Evolutionary conservation across 2,888 invertebrate genomes (phyloP).

Genomic region (Argyresthia goedartella): DNA sequence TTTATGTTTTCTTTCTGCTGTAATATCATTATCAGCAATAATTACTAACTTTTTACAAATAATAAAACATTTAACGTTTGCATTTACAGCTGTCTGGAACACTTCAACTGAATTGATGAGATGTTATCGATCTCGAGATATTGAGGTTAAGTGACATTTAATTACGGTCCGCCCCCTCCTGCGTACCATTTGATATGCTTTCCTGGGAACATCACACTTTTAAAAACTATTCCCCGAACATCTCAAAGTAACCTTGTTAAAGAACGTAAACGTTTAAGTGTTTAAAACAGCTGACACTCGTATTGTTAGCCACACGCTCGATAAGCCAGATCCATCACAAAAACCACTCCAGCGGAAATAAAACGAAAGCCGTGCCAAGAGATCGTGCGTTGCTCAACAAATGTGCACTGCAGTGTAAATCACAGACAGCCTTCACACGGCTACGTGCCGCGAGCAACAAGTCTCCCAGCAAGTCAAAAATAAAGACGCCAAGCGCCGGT

Average conservation of each 20-base stretch:
- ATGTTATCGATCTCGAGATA: neutral
- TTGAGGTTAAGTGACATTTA: slow-evolving; percentile 2
- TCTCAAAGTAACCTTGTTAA: too few species aligned
- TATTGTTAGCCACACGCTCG: too few species aligned
- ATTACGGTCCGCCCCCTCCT: neutral
- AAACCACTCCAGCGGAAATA: slow-evolving; percentile 19
- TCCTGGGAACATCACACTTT: neutral
- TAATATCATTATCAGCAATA: neutral
- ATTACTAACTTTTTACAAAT: neutral
- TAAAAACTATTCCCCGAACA: neutral
- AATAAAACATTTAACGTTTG: neutral
- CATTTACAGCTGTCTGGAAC: neutral
- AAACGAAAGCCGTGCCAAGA: slow-evolving; percentile 34
- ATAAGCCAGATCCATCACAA: neutral
- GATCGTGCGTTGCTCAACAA: slow-evolving; percentile 19
- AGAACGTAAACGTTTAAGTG: too few species aligned
- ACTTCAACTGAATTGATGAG: neutral
- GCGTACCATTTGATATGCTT: neutral
- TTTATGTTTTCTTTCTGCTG: too few species aligned
- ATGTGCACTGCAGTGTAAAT: slow-evolving; percentile 23
- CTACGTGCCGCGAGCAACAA: slow-evolving; percentile 38
- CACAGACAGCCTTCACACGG: slow-evolving; percentile 27
- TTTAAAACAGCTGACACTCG: too few species aligned
- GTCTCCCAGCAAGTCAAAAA: slow-evolving; percentile 41
- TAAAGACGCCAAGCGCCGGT: slow-evolving; percentile 47